Evolutionary conservation across 2,113 vertebrate species (phyloP).

Genomic region (Callipepla californica): DNA sequence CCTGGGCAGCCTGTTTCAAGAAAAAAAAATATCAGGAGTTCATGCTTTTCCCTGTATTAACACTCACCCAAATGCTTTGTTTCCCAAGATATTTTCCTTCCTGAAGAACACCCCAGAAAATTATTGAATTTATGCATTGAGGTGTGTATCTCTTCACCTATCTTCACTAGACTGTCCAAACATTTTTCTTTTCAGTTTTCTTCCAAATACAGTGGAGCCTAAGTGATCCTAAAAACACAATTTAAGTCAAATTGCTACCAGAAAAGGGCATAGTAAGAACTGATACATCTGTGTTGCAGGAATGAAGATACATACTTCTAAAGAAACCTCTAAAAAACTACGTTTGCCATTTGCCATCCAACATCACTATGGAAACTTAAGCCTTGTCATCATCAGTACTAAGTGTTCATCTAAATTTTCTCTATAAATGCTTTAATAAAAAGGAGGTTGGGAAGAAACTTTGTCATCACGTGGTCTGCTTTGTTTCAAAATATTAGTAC

Average conservation of each 20-base stretch:
- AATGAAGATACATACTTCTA: not conserved
- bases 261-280: not conserved
- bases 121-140: not conserved
- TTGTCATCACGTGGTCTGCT: not conserved
- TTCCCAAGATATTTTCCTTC: not conserved
- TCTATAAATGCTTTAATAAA: not conserved
- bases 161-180: not conserved
- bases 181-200: not conserved
- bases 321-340: not conserved
- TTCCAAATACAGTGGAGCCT: not conserved
- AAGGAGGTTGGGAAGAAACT: not conserved
- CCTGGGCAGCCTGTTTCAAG: not conserved
- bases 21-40: not conserved
- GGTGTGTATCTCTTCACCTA: not conserved
- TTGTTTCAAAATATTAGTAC: not conserved
- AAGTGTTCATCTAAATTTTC: not conserved
- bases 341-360: accelerated
- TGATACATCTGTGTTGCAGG: not conserved
- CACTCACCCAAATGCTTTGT: not conserved
- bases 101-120: not conserved
- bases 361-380: not conserved
- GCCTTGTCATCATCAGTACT: not conserved
- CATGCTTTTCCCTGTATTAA: not conserved
- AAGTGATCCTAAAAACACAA: not conserved
- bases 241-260: not conserved